Percentiles rank a stretch among this genome's conserved stretches.
phyloP scores from a whole-genome alignment of 2,113 vertebrate genomes.

The Cricetomys ansorgei region DNA sequence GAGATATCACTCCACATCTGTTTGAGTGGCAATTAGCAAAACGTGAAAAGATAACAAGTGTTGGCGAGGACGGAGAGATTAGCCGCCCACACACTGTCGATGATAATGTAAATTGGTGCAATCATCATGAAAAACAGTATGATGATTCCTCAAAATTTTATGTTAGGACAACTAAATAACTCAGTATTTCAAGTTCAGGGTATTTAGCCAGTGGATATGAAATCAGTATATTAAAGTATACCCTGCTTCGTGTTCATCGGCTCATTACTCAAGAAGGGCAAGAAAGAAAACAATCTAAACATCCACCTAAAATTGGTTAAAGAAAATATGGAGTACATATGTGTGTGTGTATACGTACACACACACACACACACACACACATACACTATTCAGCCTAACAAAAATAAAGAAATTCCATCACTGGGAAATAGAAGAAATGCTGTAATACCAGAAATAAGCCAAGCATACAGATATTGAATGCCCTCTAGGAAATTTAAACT shows the following conservation, averaged over 20 bases:
- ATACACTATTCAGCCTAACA: not conserved
- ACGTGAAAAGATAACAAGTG: not conserved
- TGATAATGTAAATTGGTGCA: not conserved
- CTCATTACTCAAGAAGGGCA: not conserved
- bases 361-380: not conserved
- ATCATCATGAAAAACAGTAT: too few relatives aligned
- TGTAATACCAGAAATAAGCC: not conserved
- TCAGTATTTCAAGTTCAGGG: not conserved
- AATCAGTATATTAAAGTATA: not conserved
- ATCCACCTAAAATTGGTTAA: not conserved
- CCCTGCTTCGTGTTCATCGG: too few relatives aligned
- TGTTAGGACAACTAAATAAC: not conserved
- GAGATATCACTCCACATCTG: not conserved
- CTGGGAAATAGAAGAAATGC: not conserved
- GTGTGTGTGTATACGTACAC: accelerated
- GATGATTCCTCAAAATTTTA: not conserved
- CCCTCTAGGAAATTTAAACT: not conserved
- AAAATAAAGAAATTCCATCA: not conserved
- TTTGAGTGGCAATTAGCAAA: not conserved
- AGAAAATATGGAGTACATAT: not conserved
- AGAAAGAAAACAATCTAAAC: not conserved
- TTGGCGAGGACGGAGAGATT: not conserved
- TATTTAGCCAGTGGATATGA: not conserved
- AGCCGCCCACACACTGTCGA: too few relatives aligned
- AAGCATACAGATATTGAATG: not conserved